These are phyloP conservation scores for Prionailurus bengalensis DNA, from an alignment of 2,113 vertebrate genomes.

Conservation along the genomic window DNA sequence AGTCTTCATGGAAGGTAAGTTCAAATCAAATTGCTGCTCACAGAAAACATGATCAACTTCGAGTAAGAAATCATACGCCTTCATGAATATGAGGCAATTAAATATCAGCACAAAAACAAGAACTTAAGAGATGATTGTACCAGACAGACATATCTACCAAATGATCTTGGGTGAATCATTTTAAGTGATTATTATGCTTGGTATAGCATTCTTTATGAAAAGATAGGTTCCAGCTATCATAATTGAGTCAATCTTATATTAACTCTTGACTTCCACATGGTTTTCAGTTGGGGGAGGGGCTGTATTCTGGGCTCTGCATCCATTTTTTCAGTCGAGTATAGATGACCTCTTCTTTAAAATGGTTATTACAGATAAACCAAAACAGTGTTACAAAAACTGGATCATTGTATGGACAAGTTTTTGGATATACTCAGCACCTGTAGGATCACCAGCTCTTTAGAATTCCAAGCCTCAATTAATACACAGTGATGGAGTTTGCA, in stretches of 20 bases:
- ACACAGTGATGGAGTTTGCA: background rate
- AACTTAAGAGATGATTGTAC: background rate
- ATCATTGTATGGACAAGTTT: background rate
- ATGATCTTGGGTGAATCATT: background rate
- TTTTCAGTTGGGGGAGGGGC: background rate
- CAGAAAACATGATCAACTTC: background rate
- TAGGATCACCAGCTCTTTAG: background rate
- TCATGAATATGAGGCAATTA: background rate
- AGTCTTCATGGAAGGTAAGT: slow-evolving; percentile 84
- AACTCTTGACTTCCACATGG: slow-evolving; percentile 7
- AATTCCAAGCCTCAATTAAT: background rate
- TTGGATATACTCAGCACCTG: background rate
- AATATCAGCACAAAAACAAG: background rate
- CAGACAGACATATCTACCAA: background rate
- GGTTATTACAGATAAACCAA: background rate
- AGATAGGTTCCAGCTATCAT: background rate
- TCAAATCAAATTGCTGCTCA: background rate
- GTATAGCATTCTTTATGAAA: background rate
- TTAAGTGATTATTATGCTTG: background rate
- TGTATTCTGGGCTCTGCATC: background rate
- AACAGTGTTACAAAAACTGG: background rate
- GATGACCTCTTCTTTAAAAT: background rate
- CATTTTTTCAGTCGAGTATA: background rate
- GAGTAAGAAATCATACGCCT: background rate
- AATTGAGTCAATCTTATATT: background rate